Base-by-base conservation (phyloP, 2,797 vertebrate genomes). In the Hoplostethus atlanticus region DNA sequence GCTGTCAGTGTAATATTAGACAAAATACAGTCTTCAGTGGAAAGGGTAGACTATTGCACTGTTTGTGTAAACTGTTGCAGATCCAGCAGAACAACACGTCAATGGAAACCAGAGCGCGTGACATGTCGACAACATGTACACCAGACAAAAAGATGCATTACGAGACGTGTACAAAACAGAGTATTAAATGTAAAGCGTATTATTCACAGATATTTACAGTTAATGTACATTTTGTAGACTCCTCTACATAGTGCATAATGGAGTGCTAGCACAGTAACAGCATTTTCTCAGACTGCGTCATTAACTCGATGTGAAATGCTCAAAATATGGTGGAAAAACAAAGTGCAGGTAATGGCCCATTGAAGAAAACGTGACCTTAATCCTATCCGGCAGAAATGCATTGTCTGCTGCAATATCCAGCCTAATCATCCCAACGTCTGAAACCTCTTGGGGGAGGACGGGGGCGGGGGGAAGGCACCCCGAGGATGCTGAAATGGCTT, bases 41-140 rank as follows among this genome's bases (percentile, higher is more conserved):
- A 72, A 62, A 51, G 17, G 54, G 6, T 21, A 21, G 21, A 38
- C 48, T 71, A 44, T 48, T 48, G n/a, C 51, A 67, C n/a, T 17
- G 17, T 51, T 74, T 57, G 15, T 50, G 65, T 80, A 77, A 87
- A 89, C 69, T 60, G 42, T 54, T 69, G 55, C 51, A 68, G 60
- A 62, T 36, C 62, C 53, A 76, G 38, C 47, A 76, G 16, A 56
- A 17, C 12, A 31, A 36, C 4, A 40, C 11, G 1, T 5, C 38
- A 64, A 28, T 51, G 15, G 44, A 28, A 47, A n/a, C 2, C 31
- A 53, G 13, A 25, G 36, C 31, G 40, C 12, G 13, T 12, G 13
- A n/a, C 30, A 42, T 52, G 53, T 44, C 25, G 42, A 55, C 55
- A 21, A 21, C 21, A 21, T 42, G 40, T 1, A 11, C 40, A 42